Evolutionary conservation across 30 jellyfish, hydroid and myxozoan genomes (phyloP).

Genomic region (Aurelia coerulea): DNA sequence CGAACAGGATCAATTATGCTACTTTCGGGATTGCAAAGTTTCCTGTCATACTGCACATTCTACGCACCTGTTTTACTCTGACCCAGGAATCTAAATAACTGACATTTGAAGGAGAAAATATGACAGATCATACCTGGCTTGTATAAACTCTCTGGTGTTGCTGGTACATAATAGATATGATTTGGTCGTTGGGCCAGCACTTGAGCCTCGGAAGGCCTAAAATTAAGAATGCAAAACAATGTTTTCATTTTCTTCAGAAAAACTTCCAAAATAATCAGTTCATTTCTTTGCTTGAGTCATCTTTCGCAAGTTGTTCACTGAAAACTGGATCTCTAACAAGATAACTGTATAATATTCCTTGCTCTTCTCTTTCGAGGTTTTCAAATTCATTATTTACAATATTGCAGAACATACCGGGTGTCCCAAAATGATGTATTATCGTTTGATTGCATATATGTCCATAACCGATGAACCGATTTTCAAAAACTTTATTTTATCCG

Average conservation of each 20-base stretch:
- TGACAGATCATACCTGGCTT: slow-evolving; percentile 37
- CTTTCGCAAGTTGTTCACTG: too few species aligned
- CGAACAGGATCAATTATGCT: too few species aligned
- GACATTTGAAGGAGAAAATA: neutral
- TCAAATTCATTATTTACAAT: neutral
- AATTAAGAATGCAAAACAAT: neutral
- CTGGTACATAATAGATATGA: slow-evolving; percentile 49
- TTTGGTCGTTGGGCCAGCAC: slow-evolving; percentile 33
- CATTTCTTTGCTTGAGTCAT: too few species aligned
- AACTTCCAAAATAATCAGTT: too few species aligned
- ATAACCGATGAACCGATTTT: too few species aligned
- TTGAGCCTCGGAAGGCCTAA: slow-evolving; percentile 54
- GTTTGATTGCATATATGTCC: too few species aligned
- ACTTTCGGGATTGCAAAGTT: too few species aligned
- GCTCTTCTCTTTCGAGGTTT: neutral
- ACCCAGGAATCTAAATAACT: neutral
- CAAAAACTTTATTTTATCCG: too few species aligned
- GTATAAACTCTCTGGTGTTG: slow-evolving; percentile 49
- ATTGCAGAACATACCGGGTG: neutral
- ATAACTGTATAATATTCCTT: too few species aligned
- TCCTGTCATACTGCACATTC: neutral
- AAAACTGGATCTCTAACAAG: too few species aligned
- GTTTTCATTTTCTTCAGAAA: too few species aligned
- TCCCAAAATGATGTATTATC: too few species aligned
- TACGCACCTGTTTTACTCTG: neutral